These are phyloP conservation scores for Girardinichthys multiradiatus DNA, from an alignment of 2,113 vertebrate species.

Conservation along the genomic window DNA sequence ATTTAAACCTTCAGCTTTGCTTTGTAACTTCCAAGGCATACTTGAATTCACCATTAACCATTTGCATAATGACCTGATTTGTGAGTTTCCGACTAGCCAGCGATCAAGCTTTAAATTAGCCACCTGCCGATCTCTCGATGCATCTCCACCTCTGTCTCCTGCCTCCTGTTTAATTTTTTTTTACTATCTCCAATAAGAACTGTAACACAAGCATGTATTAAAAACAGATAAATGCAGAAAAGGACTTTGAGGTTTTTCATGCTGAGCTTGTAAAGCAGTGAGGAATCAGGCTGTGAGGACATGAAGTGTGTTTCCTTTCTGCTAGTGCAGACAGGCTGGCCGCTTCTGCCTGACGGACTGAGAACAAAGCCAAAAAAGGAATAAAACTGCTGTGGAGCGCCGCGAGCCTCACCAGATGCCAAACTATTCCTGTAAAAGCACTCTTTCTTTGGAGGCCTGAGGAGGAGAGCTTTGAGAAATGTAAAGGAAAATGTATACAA, in stretches of 20 bases:
- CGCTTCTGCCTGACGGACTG: constrained; percentile 58
- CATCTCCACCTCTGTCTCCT: no score
- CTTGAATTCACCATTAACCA: neutral
- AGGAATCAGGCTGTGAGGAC: constrained; percentile 60
- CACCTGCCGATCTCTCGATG: neutral
- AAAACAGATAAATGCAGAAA: constrained; percentile 17
- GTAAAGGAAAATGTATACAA: constrained; percentile 55
- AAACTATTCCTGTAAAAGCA: constrained; percentile 81
- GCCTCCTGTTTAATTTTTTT: neutral
- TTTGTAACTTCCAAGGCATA: neutral
- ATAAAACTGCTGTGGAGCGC: constrained; percentile 63
- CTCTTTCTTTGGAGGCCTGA: constrained; percentile 54
- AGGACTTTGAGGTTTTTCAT: constrained; percentile 46
- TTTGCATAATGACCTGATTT: no score
- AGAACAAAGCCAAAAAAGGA: constrained; percentile 84
- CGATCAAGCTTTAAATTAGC: no score
- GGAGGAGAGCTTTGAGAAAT: constrained; percentile 43
- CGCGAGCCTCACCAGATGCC: constrained; percentile 63
- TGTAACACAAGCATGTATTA: constrained; percentile 50
- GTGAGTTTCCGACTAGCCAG: no score
- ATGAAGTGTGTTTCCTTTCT: constrained; percentile 67
- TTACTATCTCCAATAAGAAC: constrained; percentile 73
- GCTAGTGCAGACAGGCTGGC: constrained; percentile 55
- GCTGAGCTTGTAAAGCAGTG: constrained; percentile 40
- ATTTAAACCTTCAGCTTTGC: neutral